These are phyloP conservation scores for Chalcis sispes DNA, from an alignment of 2,888 invertebrate genomes.

Conservation along the genomic window DNA sequence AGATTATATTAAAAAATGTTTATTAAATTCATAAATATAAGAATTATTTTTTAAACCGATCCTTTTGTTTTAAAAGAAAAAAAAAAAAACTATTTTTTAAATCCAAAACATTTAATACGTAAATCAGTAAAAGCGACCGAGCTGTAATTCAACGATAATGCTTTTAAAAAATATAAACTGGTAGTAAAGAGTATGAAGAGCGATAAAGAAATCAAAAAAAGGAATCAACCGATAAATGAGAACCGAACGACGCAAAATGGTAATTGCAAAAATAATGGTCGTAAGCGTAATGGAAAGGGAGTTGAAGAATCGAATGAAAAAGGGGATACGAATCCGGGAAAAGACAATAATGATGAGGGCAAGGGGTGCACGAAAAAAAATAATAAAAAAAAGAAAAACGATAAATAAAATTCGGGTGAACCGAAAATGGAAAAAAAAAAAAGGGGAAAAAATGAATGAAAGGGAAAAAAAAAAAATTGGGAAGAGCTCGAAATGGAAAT, in stretches of 20 bases:
- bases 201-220: background rate
- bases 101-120: too few species aligned
- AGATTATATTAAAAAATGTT: too few species aligned
- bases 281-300: slow-evolving; percentile 21
- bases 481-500: slow-evolving; percentile 35
- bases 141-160: too few species aligned
- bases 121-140: too few species aligned
- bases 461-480: slow-evolving; percentile 13
- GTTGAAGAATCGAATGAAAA: background rate
- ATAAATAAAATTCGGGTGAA: too few species aligned
- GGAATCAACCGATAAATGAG: slow-evolving; percentile 3
- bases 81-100: too few species aligned
- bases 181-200: too few species aligned
- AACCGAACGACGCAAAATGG: slow-evolving; percentile 11
- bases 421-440: background rate
- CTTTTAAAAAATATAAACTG: too few species aligned
- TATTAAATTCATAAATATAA: too few species aligned
- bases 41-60: too few species aligned
- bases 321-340: too few species aligned
- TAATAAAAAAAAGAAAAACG: background rate
- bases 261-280: slow-evolving; percentile 37
- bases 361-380: background rate
- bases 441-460: background rate
- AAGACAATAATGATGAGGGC: background rate
- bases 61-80: too few species aligned